phyloP scores from a whole-genome alignment of 2,113 vertebrate species.

The Aspidoscelis tigris region DNA sequence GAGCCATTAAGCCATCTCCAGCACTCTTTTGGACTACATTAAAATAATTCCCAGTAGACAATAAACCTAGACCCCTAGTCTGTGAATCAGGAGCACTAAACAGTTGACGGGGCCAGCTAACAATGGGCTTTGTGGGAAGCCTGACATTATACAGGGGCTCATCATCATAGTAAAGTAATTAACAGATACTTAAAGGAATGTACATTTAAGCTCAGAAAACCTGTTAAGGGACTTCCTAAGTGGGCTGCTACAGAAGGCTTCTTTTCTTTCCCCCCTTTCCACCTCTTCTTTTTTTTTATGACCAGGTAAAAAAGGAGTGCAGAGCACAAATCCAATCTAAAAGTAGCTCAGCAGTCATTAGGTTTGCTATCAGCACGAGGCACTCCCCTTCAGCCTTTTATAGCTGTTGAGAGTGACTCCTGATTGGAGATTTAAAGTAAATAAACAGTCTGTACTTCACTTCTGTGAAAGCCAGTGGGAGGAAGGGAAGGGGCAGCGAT shows the following conservation, averaged over 20 bases:
- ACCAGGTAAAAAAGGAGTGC: conserved; percentile 58
- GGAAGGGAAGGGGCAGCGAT: not conserved
- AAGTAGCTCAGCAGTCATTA: conserved; percentile 67
- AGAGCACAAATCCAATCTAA: conserved; percentile 68
- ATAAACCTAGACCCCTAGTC: conserved; percentile 57
- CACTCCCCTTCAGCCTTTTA: conserved; percentile 62
- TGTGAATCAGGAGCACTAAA: conserved; percentile 72
- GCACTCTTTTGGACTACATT: conserved; percentile 58
- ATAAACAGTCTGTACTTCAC: conserved; percentile 43
- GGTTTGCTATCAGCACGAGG: conserved; percentile 45
- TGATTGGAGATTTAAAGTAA: conserved; percentile 58
- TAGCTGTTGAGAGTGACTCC: conserved; percentile 42
- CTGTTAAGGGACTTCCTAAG: conserved; percentile 75
- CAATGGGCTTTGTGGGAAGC: conserved; percentile 63
- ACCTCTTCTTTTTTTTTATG: conserved; percentile 66
- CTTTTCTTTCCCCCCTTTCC: conserved; percentile 53
- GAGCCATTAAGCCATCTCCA: conserved; percentile 66
- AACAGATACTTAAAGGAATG: conserved; percentile 74
- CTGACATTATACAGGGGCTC: conserved; percentile 72
- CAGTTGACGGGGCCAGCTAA: conserved; percentile 57
- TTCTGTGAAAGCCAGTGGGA: conserved; percentile 41
- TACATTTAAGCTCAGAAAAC: conserved; percentile 71
- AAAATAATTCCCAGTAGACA: conserved; percentile 68
- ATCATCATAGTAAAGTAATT: conserved; percentile 73
- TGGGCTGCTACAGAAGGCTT: conserved; percentile 42